phyloP scores from a whole-genome alignment of 1,140 invertebrate species.

The Pseudomyrmex pallidus region DNA sequence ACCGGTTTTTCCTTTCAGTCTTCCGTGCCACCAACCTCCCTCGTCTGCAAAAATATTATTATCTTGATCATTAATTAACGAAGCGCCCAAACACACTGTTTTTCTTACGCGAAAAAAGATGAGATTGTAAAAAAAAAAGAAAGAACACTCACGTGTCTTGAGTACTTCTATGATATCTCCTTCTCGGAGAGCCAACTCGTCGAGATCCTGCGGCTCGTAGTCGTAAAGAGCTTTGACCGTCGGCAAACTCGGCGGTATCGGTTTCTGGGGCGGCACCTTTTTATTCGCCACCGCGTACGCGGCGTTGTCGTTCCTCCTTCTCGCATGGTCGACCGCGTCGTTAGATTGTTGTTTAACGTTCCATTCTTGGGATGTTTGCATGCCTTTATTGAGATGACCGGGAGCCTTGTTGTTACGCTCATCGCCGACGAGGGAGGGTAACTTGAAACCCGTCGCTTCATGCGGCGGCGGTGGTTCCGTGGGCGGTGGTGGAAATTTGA shows the following conservation, averaged over 20 bases:
- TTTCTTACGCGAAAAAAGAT: neutral
- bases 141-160: constrained; percentile 87
- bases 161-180: constrained; percentile 89
- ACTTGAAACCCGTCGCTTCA: constrained; percentile 81
- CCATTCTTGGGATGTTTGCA: constrained; percentile 66
- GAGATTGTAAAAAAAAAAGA: neutral
- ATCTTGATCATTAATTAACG: no score
- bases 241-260: constrained; percentile 83
- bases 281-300: constrained; percentile 29
- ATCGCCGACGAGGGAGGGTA: constrained; percentile 66
- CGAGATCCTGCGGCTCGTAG: constrained; percentile 89
- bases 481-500: constrained; percentile 85
- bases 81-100: no score
- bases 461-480: constrained; percentile 85
- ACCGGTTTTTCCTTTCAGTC: constrained; percentile 86
- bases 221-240: constrained; percentile 88
- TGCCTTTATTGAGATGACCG: constrained; percentile 40
- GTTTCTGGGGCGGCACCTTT: constrained; percentile 71
- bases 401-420: constrained; percentile 35
- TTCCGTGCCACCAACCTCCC: constrained; percentile 90
- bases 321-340: neutral
- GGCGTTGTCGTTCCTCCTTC: neutral
- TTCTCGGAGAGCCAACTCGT: constrained; percentile 88
- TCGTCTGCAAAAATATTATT: constrained; percentile 86
- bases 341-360: neutral